Base-by-base conservation (phyloP, 2,888 invertebrate species). In the Lathronympha strigana region DNA sequence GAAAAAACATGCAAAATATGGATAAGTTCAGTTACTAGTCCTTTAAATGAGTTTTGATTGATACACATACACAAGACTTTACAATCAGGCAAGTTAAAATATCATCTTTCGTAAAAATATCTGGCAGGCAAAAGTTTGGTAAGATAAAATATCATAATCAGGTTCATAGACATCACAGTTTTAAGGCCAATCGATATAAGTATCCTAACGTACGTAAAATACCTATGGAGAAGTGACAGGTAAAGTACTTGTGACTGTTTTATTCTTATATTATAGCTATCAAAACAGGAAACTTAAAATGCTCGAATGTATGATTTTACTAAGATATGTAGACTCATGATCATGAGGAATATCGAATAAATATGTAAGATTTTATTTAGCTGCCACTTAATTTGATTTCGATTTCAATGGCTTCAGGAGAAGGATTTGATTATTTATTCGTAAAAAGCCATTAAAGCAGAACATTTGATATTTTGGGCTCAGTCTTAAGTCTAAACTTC, bases 111-210 rank as follows among this genome's bases (percentile, higher is more conserved):
- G n/a, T 21, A 33, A 5, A 21, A 43, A 64, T 43, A 57, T 50
- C 50, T 31, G 33, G 15, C 47, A 64, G 49, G 49, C 45, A 28
- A 40, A 43, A 19, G 1, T 25, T 23, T 11, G 19, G 21, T 60
- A 45, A 21, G 6, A 33, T 53, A 67, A 50, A 68, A 67, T 54
- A 66, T 55, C 33, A 64, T 61, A 61, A 69, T 67, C 69, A 67
- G 69, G 68, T 71, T 64, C 50, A 61, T 33, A 33, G 21, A 55
- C 61, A 71, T 71, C 71, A 71, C 71, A 71, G 71, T 23, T 67
- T 58, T 61, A 68, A 70, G 70, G 68, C 70, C 66, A 70, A 66
- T 62, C 38, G 60, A 40, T 54, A 23, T 43, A 58, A 36, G 47
- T 49, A 66, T 47, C 17, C 60, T 66, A 61, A 47, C 61, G 54